Conservation (phyloP, 2,888 invertebrate species). For the Meteorus cinctellus region DNA sequence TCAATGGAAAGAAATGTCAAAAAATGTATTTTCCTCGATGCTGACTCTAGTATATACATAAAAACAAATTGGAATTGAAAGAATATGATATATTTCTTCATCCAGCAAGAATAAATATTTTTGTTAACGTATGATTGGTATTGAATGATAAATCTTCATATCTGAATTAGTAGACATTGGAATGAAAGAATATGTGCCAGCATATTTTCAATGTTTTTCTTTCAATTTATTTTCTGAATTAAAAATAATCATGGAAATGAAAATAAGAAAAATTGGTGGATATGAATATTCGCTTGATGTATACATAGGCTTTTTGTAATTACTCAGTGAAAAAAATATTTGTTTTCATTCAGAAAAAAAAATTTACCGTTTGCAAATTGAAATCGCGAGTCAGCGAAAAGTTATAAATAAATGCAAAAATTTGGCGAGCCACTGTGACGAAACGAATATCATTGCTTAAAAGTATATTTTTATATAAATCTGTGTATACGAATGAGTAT, state of each 20-base stretch:
- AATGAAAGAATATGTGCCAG: conserved; percentile 29
- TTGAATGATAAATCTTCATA: background rate
- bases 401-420: conserved; percentile 44
- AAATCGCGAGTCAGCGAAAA: conserved; percentile 11
- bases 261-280: conserved; percentile 54
- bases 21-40: background rate
- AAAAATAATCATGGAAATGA: conserved; percentile 57
- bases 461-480: conserved; percentile 12
- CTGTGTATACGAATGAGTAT: background rate
- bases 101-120: background rate
- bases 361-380: background rate
- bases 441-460: conserved; percentile 37
- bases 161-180: conserved; percentile 20
- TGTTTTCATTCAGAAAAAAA: background rate
- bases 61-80: background rate
- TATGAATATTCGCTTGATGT: conserved; percentile 53
- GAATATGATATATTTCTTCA: background rate
- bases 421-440: conserved; percentile 44
- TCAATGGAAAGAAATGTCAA: background rate
- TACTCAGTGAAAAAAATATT: conserved; percentile 40
- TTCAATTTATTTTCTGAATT: conserved; percentile 52
- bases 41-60: background rate
- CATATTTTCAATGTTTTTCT: conserved; percentile 26
- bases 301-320: conserved; percentile 57
- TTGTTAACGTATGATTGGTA: background rate